Evolutionary conservation across 2,797 vertebrate species (phyloP).

Genomic region (Cossypha dichroa): DNA sequence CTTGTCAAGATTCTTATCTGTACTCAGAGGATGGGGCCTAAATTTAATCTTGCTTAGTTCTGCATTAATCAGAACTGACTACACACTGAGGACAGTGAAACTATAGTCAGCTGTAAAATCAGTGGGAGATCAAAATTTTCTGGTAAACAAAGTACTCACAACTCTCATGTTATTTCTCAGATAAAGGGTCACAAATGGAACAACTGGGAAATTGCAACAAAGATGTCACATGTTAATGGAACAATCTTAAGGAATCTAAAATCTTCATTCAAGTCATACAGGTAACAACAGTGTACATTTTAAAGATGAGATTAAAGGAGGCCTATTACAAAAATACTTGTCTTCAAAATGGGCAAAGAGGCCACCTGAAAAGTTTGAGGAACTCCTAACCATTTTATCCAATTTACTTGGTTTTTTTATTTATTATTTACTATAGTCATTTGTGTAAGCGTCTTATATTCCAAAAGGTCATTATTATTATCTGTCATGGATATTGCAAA

Average conservation of each 20-base stretch:
- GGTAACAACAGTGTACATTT: not conserved
- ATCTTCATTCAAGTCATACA: not conserved
- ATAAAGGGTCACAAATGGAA: not conserved
- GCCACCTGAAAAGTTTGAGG: not conserved
- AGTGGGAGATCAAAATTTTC: not conserved
- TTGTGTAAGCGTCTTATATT: not conserved
- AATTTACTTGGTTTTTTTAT: not conserved
- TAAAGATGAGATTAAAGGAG: not conserved
- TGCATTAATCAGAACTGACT: constrained; percentile 30
- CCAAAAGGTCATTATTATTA: not conserved
- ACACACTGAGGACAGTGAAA: not conserved
- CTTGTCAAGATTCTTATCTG: constrained; percentile 12
- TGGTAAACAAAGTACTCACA: not conserved
- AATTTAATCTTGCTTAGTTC: constrained; percentile 56
- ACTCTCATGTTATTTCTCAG: not conserved
- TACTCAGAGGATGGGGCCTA: not conserved
- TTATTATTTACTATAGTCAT: not conserved
- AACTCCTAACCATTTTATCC: not conserved
- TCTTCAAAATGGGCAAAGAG: not conserved
- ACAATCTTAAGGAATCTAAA: not conserved
- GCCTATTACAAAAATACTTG: not conserved
- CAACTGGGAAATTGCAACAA: not conserved
- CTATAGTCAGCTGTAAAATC: not conserved
- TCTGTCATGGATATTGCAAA: not conserved
- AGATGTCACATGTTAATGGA: not conserved